Evolutionary conservation across 2,888 invertebrate genomes (phyloP).

Genomic region (Tolmerus cingulatus): DNA sequence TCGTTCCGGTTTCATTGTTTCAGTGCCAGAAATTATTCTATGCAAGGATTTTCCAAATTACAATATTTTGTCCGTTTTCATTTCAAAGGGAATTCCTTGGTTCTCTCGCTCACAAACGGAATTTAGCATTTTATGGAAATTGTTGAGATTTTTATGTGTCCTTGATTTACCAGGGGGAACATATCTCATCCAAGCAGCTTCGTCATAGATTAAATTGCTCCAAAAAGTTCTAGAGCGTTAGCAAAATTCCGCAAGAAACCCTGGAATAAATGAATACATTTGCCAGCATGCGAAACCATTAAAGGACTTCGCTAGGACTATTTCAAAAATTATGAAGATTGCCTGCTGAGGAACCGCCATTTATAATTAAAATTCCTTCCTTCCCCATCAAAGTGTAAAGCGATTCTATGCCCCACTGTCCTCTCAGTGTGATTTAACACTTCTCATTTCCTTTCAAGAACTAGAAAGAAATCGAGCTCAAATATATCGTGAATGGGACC

Average conservation of each 20-base stretch:
- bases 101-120: background rate
- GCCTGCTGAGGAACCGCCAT: background rate
- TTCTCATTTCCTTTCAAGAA: background rate
- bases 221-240: background rate
- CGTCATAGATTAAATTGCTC: background rate
- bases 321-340: background rate
- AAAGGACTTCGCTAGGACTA: background rate
- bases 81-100: background rate
- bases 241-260: background rate
- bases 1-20: background rate
- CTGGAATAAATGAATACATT: conserved; percentile 32
- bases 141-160: conserved; percentile 24
- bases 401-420: background rate
- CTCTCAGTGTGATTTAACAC: background rate
- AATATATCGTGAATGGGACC: background rate
- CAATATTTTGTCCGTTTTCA: background rate
- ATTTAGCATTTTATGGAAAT: conserved; percentile 28
- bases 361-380: background rate
- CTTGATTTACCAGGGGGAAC: conserved; percentile 17
- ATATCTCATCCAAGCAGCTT: background rate
- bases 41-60: conserved; percentile 25
- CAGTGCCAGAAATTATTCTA: background rate
- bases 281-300: background rate
- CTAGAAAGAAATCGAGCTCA: background rate
- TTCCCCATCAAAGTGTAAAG: background rate